phyloP scores from a whole-genome alignment of 2,888 invertebrate species.

The Andrena flavipes region DNA sequence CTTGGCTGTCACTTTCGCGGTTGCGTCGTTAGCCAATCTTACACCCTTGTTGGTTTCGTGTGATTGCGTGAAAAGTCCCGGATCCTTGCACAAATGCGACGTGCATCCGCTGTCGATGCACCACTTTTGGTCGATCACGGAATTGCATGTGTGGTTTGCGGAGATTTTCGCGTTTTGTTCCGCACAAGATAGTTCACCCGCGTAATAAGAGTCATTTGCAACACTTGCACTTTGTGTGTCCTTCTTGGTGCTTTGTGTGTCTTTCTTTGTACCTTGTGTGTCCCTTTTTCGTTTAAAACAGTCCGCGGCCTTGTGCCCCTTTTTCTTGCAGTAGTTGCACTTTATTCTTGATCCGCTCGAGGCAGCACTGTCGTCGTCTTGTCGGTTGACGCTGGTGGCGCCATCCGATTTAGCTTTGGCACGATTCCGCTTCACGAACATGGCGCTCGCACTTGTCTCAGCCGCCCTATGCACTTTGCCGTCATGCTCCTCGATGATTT shows the following conservation, averaged over 20 bases:
- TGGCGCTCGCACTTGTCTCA: neutral
- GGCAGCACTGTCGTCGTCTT: no score
- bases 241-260: neutral
- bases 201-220: neutral
- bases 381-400: neutral
- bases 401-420: neutral
- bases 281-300: neutral
- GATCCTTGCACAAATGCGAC: conserved; percentile 46
- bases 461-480: neutral
- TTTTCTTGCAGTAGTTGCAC: neutral
- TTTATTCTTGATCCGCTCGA: neutral
- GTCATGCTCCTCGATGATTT: neutral
- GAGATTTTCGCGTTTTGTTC: neutral
- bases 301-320: neutral
- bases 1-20: neutral
- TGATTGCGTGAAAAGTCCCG: neutral
- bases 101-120: conserved; percentile 29
- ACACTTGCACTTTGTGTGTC: no score
- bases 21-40: neutral
- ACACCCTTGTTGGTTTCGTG: conserved; percentile 3
- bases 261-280: neutral
- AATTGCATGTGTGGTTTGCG: neutral
- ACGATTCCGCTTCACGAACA: neutral
- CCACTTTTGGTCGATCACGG: neutral
- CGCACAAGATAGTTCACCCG: neutral